phyloP scores from a whole-genome alignment of 2,888 invertebrate genomes.

The Rhagium mordax region DNA sequence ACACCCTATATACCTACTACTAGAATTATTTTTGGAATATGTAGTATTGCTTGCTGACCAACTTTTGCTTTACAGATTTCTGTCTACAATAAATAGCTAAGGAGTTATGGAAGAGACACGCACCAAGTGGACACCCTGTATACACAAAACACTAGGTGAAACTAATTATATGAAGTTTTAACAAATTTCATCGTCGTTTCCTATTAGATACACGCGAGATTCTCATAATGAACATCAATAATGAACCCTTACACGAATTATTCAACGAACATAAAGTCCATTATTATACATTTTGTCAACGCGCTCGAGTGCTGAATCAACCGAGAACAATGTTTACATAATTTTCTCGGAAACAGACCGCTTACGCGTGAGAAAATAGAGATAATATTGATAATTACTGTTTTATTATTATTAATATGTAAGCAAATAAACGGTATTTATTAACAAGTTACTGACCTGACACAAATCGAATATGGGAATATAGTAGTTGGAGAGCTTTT shows the following conservation, averaged over 20 bases:
- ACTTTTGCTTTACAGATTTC: too few relatives aligned
- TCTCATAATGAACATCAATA: background rate
- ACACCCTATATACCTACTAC: too few relatives aligned
- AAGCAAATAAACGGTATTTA: background rate
- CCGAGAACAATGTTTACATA: conserved; percentile 2
- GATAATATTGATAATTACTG: conserved; percentile 7
- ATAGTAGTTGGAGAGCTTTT: background rate
- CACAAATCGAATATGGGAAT: background rate
- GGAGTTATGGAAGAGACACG: too few relatives aligned
- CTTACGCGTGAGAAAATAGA: conserved; percentile 1
- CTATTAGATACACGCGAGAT: background rate
- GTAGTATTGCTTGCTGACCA: too few relatives aligned
- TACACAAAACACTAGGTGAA: too few relatives aligned
- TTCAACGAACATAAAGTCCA: background rate
- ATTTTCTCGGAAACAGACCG: background rate
- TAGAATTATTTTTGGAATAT: too few relatives aligned
- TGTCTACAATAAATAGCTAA: too few relatives aligned
- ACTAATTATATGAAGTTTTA: too few relatives aligned
- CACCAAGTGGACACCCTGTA: too few relatives aligned
- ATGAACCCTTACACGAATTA: background rate
- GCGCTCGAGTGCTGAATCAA: background rate
- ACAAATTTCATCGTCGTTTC: too few relatives aligned
- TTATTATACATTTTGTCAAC: background rate
- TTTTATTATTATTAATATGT: background rate
- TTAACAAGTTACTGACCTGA: conserved; percentile 10